Percentiles rank a stretch among this genome's conserved stretches.
Evolutionary conservation across 2,888 invertebrate species (phyloP).

Genomic region (Empis livida): DNA sequence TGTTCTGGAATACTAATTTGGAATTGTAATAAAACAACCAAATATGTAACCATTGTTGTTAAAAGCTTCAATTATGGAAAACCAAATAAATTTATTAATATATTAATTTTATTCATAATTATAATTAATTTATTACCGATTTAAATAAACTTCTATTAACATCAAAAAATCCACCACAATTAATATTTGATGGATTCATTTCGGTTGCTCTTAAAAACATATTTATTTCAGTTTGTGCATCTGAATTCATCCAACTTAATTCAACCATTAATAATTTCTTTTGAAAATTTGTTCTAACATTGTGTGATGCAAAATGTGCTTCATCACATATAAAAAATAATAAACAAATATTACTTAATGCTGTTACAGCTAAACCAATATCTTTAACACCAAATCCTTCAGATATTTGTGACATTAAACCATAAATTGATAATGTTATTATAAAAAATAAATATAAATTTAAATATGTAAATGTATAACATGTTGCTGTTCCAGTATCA

Average conservation of each 20-base stretch:
- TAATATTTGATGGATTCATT: slow-evolving; percentile 63
- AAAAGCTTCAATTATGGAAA: no score
- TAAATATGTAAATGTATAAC: slow-evolving; percentile 55
- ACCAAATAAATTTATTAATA: no score
- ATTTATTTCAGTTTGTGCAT: slow-evolving; percentile 61
- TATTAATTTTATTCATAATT: no score
- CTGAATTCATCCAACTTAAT: slow-evolving; percentile 62
- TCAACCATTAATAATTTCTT: slow-evolving; percentile 61
- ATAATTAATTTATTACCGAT: slow-evolving; percentile 40
- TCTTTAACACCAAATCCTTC: slow-evolving; percentile 61
- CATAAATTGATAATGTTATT: slow-evolving; percentile 62
- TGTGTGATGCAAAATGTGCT: slow-evolving; percentile 59
- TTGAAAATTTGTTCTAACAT: slow-evolving; percentile 59
- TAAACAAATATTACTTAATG: slow-evolving; percentile 48
- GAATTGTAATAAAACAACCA: slow-evolving; percentile 60
- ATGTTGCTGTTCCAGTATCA: slow-evolving; percentile 52
- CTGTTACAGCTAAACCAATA: slow-evolving; percentile 54
- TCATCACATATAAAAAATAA: slow-evolving; percentile 63
- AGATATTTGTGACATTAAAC: slow-evolving; percentile 57
- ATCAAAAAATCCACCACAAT: slow-evolving; percentile 59
- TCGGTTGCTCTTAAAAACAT: slow-evolving; percentile 64
- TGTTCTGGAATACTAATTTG: slow-evolving; percentile 54
- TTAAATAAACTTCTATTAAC: slow-evolving; percentile 60
- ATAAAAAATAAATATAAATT: slow-evolving; percentile 57
- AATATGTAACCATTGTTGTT: slow-evolving; percentile 64